Evolutionary conservation across 2,888 invertebrate species (phyloP).

Genomic region (Drosophila fulvimacula): DNA sequence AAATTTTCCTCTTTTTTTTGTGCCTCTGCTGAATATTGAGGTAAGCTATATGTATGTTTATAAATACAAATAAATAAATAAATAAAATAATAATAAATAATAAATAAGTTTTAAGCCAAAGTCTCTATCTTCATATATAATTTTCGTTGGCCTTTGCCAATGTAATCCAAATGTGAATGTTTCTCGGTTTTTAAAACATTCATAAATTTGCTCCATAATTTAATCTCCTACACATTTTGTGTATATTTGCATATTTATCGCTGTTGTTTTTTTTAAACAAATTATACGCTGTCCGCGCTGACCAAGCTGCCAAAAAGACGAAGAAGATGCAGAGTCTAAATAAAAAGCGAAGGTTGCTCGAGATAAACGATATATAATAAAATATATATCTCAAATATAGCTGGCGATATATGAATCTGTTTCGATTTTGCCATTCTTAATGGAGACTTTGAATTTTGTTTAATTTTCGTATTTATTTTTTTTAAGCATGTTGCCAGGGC

Average conservation of each 20-base stretch:
- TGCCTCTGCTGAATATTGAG: no score
- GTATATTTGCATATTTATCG: conserved; percentile 14
- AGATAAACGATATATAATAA: conserved; percentile 3
- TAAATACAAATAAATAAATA: no score
- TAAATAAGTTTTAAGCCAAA: no score
- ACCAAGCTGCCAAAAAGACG: conserved; percentile 46
- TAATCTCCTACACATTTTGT: conserved; percentile 18
- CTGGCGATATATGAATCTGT: conserved; percentile 4
- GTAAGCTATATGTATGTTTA: no score
- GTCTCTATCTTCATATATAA: no score
- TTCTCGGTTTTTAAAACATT: not conserved
- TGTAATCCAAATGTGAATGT: conserved; percentile 2
- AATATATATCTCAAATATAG: conserved; percentile 12
- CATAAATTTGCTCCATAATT: conserved; percentile 26
- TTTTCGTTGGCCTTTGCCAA: not conserved
- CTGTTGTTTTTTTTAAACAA: conserved; percentile 34
- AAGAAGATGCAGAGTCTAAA: conserved; percentile 24
- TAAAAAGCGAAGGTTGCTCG: conserved; percentile 41
- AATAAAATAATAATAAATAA: no score
- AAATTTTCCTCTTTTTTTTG: no score
- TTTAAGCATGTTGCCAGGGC: conserved; percentile 21
- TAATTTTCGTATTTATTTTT: not conserved
- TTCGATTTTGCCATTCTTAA: not conserved
- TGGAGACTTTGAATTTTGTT: not conserved
- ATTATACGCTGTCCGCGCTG: conserved; percentile 39